A percentile compares a stretch with the other conserved stretches of the same genome.
These are phyloP conservation scores for Artemia sinica DNA, from an alignment of 2,888 invertebrate species.

Conservation along the genomic window DNA sequence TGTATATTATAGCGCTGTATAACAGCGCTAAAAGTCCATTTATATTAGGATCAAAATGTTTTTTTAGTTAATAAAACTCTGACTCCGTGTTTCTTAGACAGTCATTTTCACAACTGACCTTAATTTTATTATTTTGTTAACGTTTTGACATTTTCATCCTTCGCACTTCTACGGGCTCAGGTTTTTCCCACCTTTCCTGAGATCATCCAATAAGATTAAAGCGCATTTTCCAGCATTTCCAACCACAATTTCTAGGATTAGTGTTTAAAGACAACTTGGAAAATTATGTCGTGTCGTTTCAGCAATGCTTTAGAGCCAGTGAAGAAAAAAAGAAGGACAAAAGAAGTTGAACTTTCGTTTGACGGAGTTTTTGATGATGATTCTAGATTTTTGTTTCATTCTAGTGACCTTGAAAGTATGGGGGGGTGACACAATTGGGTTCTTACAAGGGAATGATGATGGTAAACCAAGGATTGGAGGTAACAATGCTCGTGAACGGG, in stretches of 20 bases:
- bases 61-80: too few relatives aligned
- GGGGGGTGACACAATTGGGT: background rate
- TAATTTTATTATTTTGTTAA: too few relatives aligned
- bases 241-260: background rate
- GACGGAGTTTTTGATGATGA: slow-evolving; percentile 3
- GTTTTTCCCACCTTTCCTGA: too few relatives aligned
- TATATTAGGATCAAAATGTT: too few relatives aligned
- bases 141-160: too few relatives aligned
- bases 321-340: background rate
- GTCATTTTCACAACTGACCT: too few relatives aligned
- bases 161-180: too few relatives aligned
- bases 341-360: slow-evolving; percentile 2
- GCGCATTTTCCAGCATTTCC: too few relatives aligned
- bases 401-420: slow-evolving; percentile 2
- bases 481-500: slow-evolving; percentile 21
- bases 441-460: slow-evolving; percentile 1
- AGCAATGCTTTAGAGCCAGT: background rate
- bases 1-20: too few relatives aligned
- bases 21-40: too few relatives aligned
- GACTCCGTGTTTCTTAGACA: too few relatives aligned
- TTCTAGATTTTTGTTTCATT: slow-evolving; percentile 4
- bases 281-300: background rate
- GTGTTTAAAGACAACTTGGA: background rate
- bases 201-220: too few relatives aligned
- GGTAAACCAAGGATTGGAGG: slow-evolving; percentile 18